Percentiles rank a stretch among this genome's conserved stretches.
These are phyloP conservation scores for Semicossyphus pulcher DNA, from an alignment of 2,113 vertebrate species.

Conservation along the genomic window DNA sequence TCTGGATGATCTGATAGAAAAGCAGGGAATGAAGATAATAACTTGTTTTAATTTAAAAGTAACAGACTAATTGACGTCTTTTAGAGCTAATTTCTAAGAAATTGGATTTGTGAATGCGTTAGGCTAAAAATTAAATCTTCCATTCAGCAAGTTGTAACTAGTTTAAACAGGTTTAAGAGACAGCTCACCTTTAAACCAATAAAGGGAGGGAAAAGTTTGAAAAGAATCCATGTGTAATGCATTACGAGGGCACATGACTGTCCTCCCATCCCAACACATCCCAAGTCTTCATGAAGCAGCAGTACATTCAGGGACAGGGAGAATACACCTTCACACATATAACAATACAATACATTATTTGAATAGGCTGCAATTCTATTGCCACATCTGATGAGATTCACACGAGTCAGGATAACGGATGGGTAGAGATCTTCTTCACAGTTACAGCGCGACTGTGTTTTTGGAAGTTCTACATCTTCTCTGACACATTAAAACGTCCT, in stretches of 20 bases:
- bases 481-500: background rate
- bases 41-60: background rate
- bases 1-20: background rate
- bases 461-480: background rate
- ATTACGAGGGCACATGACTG: background rate
- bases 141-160: background rate
- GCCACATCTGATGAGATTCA: too few species aligned
- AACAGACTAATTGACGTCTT: background rate
- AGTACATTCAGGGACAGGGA: too few species aligned
- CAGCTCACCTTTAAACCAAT: constrained; percentile 8
- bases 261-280: too few species aligned
- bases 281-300: too few species aligned
- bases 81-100: background rate
- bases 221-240: background rate
- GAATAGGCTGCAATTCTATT: background rate
- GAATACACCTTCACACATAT: too few species aligned
- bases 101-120: background rate
- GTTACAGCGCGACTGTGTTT: background rate
- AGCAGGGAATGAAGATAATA: too few species aligned
- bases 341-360: background rate
- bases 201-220: background rate
- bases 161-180: background rate
- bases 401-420: background rate
- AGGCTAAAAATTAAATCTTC: background rate
- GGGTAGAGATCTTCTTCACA: background rate